A percentile compares a stretch with the other conserved stretches of the same genome.
These are phyloP conservation scores for Coracias cyanogaster DNA, from an alignment of 2,797 vertebrate genomes.

Conservation along the genomic window DNA sequence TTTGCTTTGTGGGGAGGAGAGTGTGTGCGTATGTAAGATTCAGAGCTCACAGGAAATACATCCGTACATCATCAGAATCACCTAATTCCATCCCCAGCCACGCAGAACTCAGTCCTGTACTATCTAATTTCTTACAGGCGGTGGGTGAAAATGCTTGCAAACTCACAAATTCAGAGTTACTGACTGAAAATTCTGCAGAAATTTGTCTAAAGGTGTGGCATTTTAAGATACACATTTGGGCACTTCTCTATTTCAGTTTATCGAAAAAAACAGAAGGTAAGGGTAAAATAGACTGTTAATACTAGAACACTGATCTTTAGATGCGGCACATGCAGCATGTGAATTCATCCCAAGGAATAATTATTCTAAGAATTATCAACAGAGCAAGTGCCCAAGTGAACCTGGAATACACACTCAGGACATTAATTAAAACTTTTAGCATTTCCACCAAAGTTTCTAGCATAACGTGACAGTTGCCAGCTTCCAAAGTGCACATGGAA, in stretches of 20 bases:
- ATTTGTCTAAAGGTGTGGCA: background rate
- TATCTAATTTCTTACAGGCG: background rate
- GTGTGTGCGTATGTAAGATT: background rate
- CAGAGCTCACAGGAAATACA: background rate
- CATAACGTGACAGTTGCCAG: background rate
- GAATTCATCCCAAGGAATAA: background rate
- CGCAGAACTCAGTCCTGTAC: background rate
- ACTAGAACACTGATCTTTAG: background rate
- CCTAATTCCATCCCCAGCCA: background rate
- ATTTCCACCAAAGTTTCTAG: background rate
- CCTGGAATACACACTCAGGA: background rate
- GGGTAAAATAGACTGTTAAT: background rate
- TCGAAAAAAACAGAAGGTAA: background rate
- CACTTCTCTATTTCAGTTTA: background rate
- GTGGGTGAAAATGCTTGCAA: background rate
- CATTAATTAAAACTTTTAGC: background rate
- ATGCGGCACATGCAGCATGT: background rate
- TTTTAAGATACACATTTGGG: background rate
- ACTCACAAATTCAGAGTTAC: background rate
- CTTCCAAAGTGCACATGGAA: background rate
- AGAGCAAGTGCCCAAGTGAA: background rate
- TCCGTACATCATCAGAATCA: background rate
- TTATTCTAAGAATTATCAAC: background rate
- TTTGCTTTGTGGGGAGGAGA: background rate
- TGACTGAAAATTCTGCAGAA: background rate